phyloP scores from a whole-genome alignment of 2,888 invertebrate species.

The Leucoma salicis region DNA sequence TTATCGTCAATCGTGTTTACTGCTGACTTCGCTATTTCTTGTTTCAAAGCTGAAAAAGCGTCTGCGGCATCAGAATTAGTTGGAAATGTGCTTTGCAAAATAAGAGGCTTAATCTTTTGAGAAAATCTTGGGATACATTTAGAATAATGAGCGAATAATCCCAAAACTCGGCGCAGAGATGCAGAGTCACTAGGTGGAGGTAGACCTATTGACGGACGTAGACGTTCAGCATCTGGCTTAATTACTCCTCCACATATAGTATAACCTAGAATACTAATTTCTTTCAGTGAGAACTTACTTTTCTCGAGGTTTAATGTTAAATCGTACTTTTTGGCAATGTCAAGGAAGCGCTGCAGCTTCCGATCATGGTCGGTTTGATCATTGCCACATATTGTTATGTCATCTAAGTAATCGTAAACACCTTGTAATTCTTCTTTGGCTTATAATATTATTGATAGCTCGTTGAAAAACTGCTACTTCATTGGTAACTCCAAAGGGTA shows the following conservation, averaged over 20 bases:
- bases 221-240: neutral
- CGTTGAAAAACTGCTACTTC: too few species aligned
- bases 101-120: neutral
- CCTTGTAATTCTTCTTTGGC: too few species aligned
- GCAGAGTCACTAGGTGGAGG: neutral
- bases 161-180: neutral
- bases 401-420: too few species aligned
- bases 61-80: neutral
- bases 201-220: neutral
- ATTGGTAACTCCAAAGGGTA: neutral
- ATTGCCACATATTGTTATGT: neutral
- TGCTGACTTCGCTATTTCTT: neutral
- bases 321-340: neutral
- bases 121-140: conserved; percentile 1
- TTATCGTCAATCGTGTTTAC: neutral
- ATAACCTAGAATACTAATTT: neutral
- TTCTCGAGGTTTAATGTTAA: neutral
- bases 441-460: too few species aligned
- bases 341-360: neutral
- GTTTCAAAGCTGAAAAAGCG: neutral
- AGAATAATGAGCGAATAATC: neutral
- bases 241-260: neutral
- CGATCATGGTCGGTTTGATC: neutral
- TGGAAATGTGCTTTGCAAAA: neutral
- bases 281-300: neutral